These are phyloP conservation scores for Dysmachus trigonus DNA, from an alignment of 2,888 invertebrate species.

Conservation along the genomic window DNA sequence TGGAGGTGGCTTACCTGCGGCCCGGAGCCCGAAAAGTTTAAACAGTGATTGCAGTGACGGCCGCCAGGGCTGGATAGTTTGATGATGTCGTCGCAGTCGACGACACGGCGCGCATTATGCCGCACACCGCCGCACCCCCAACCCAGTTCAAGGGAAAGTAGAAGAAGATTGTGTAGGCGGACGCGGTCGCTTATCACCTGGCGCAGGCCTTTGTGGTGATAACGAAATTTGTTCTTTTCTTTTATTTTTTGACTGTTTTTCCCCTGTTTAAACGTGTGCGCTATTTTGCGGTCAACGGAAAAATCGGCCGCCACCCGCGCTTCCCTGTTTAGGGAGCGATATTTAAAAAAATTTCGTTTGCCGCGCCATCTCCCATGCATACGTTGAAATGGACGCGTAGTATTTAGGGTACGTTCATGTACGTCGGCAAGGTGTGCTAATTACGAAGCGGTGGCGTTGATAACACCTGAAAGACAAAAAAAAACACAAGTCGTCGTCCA, in stretches of 20 bases:
- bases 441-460: not conserved
- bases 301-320: not conserved
- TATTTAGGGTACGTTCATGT: slow-evolving; percentile 6
- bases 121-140: not conserved
- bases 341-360: not conserved
- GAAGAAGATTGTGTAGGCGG: slow-evolving; percentile 42
- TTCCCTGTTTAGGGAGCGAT: not conserved
- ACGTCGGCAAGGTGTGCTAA: slow-evolving; percentile 28
- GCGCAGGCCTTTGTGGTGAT: slow-evolving; percentile 22
- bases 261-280: not conserved
- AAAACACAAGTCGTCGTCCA: not conserved
- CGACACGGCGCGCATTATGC: not conserved
- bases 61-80: slow-evolving; percentile 17
- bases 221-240: slow-evolving; percentile 20
- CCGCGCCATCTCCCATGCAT: not conserved
- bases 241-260: slow-evolving; percentile 5
- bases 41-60: slow-evolving; percentile 50
- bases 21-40: slow-evolving; percentile 36
- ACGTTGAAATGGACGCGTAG: not conserved
- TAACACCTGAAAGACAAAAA: not conserved
- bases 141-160: slow-evolving; percentile 36
- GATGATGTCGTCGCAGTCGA: not conserved
- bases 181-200: slow-evolving; percentile 35
- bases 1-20: not conserved
- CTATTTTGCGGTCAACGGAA: slow-evolving; percentile 31